A percentile compares a stretch with the other conserved stretches of the same genome.
Evolutionary conservation across 2,888 invertebrate species (phyloP).

Genomic region (Phaedon cochleariae): DNA sequence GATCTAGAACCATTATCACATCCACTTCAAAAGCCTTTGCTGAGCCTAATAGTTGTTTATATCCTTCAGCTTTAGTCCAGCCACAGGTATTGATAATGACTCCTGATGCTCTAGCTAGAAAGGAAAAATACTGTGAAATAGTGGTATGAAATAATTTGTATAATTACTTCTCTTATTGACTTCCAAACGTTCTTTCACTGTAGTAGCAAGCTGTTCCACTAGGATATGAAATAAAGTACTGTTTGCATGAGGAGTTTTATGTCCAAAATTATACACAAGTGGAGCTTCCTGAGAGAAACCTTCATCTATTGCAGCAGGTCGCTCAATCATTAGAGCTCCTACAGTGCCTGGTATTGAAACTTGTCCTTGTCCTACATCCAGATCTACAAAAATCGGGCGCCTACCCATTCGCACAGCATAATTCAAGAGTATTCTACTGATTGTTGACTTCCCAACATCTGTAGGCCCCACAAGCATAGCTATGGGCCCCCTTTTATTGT

Average conservation of each 20-base stretch:
- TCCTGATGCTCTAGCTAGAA: slow-evolving; percentile 87
- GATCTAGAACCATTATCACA: slow-evolving; percentile 93
- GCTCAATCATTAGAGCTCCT: slow-evolving; percentile 87
- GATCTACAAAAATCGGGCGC: slow-evolving; percentile 90
- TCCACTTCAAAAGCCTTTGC: slow-evolving; percentile 96
- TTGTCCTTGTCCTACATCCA: slow-evolving; percentile 95
- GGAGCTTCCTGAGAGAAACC: slow-evolving; percentile 95
- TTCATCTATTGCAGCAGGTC: slow-evolving; percentile 93
- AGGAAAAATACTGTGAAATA: too few relatives aligned
- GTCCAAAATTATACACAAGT: slow-evolving; percentile 92
- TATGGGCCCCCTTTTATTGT: slow-evolving; percentile 79
- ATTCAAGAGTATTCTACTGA: slow-evolving; percentile 84
- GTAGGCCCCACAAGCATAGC: slow-evolving; percentile 92
- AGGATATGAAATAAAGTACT: slow-evolving; percentile 84
- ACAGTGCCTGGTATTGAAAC: slow-evolving; percentile 93
- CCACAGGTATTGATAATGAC: slow-evolving; percentile 97
- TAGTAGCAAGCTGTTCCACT: slow-evolving; percentile 84
- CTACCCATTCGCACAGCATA: slow-evolving; percentile 92
- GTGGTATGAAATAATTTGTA: not conserved
- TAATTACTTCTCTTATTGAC: slow-evolving; percentile 86
- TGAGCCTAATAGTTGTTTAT: slow-evolving; percentile 84
- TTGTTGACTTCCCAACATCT: slow-evolving; percentile 96
- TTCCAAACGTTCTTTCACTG: slow-evolving; percentile 83
- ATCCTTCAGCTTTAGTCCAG: slow-evolving; percentile 94
- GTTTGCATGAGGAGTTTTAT: slow-evolving; percentile 80